These are phyloP conservation scores for Epirrita christyi DNA, from an alignment of 2,888 invertebrate species.

Conservation along the genomic window DNA sequence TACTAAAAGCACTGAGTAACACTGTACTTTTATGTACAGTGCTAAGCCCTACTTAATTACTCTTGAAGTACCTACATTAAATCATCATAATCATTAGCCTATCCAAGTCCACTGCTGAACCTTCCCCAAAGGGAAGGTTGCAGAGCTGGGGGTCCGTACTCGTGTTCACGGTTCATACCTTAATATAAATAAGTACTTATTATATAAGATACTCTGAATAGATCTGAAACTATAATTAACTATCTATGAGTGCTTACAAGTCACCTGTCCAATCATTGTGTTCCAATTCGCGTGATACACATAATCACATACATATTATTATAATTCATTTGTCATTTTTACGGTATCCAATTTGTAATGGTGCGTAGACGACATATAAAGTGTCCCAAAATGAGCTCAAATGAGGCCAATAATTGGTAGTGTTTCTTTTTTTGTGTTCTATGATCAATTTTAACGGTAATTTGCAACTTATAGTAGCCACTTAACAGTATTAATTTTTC, in stretches of 20 bases:
- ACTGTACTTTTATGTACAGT: no score
- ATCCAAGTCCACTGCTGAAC: no score
- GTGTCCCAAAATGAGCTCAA: slow-evolving; percentile 2
- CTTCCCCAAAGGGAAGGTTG: no score
- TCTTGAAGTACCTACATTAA: no score
- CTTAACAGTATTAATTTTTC: no score
- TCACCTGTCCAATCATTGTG: background rate
- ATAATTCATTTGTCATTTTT: slow-evolving; percentile 1
- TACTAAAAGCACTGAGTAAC: no score
- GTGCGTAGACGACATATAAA: background rate
- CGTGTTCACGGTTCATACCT: background rate
- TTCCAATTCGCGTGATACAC: slow-evolving; percentile 16
- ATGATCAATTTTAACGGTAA: background rate
- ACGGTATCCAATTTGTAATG: background rate
- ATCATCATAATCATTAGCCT: no score
- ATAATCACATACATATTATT: slow-evolving; percentile 10
- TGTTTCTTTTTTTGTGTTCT: background rate
- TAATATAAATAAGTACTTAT: background rate
- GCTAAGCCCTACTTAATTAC: no score
- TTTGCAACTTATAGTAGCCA: background rate
- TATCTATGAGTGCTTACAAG: background rate
- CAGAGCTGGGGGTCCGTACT: background rate
- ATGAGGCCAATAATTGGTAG: slow-evolving; percentile 5
- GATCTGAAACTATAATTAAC: background rate
- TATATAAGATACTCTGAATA: background rate